Evolutionary conservation across 2,888 invertebrate genomes (phyloP), one percentile per base, ranked within the genome.

Genomic region (Sussaba pulchella): DNA sequence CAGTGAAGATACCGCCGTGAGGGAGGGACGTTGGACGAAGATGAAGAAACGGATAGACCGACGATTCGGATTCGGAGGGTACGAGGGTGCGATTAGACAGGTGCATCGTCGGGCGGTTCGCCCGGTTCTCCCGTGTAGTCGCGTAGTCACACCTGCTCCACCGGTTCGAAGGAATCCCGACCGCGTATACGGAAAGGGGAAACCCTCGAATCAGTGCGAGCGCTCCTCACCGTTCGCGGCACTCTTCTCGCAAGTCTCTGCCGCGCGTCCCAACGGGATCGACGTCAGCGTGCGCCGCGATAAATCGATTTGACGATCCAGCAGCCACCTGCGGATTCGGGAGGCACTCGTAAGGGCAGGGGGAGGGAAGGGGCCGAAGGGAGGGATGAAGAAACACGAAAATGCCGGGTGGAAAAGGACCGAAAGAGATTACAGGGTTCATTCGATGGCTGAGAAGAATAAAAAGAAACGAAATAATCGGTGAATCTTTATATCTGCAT

Each of bases 61-160:
- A 63, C 76, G 31, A 67, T 69, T 57, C 59, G 79, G 70, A 45
- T 72, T 72, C n/a, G 71, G 41, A n/a, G 41, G 54, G 64, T 77
- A 81, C 59, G 43, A 66, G 73, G 71, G 61, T 75, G 64, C 79
- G 79, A 84, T 84, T 84, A 84, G 81, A 78, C 84, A 84, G 84
- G 82, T 84, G 84, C 81, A 73, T 54, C 71, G 47, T 52, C 70
- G 70, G 73, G 54, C 50, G 67, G 71, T 31, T 72, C 63, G 19
- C 21, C 39, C 63, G 57, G 57, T 26, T 52, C 71, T 71, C 80
- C 71, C 52, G 75, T 41, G 54, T 43, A 31, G 61, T 74, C 57
- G 17, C 54, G 31, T 57, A 72, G 63, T 82, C 78, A 76, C 77
- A 83, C 82, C 82, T 82, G 81, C 77, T 50, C 78, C 75, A 72